Percentiles rank a stretch among this genome's conserved stretches.
phyloP scores from a whole-genome alignment of 2,797 vertebrate species.

The Epinephelus coioides region DNA sequence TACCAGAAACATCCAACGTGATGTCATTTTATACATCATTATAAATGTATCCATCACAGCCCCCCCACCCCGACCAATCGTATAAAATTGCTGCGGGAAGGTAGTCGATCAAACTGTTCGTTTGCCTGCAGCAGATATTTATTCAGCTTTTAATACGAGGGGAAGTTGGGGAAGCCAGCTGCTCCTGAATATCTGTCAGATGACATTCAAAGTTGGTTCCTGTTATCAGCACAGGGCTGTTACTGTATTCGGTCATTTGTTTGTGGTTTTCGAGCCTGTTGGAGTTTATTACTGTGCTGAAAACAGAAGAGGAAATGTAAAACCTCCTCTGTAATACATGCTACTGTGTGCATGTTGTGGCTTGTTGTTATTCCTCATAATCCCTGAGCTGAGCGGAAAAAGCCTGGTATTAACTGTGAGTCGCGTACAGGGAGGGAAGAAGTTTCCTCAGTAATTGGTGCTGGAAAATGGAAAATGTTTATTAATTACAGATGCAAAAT shows the following conservation, averaged over 20 bases:
- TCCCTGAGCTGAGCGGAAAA: conserved; percentile 22
- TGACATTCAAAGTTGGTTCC: background rate
- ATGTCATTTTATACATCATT: no score
- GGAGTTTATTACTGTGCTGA: background rate
- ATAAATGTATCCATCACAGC: background rate
- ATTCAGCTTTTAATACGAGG: background rate
- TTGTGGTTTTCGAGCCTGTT: background rate
- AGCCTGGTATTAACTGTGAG: background rate
- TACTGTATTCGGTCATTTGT: background rate
- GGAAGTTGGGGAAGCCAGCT: background rate
- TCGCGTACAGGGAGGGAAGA: background rate
- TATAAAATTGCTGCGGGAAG: background rate
- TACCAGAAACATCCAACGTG: background rate
- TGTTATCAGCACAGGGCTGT: background rate
- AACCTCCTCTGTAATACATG: background rate
- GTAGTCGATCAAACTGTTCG: background rate
- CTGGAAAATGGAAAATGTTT: background rate
- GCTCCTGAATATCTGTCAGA: background rate
- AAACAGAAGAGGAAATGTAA: conserved; percentile 3
- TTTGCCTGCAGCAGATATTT: background rate
- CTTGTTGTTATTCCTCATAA: conserved; percentile 16
- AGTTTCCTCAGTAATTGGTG: background rate
- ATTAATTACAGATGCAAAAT: background rate
- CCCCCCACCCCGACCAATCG: no score
- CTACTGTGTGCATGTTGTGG: background rate